Evolutionary conservation across 2,113 vertebrate genomes (phyloP), one percentile per base, ranked within the genome.

Genomic region (Calyptommatus sinebrachiatus): DNA sequence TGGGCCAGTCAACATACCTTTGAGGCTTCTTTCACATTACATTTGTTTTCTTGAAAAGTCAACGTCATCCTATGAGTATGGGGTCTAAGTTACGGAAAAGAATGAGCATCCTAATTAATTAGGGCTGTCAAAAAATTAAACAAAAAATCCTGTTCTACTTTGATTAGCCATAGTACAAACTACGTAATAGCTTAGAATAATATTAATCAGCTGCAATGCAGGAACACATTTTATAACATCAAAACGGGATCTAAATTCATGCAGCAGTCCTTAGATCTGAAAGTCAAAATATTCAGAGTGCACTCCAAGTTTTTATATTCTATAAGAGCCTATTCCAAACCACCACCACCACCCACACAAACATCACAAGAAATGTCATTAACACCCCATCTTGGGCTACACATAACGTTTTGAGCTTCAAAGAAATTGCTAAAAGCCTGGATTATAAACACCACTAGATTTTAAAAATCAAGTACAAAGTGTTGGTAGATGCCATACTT

Each of bases 381-480:
- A 50, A 21, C 50, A 7, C 28, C 31, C 24, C 29, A 57, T 57
- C 53, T 26, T 73, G 31, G n/a, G 61, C 12, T 1, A 16, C 66
- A 76, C 41, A 67, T 41, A 22, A 16, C 21, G 35, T 24, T 57
- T 76, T 71, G 53, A 75, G 35, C 11, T 65, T 69, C 71, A 48
- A 70, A 76, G 26, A 18, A 65, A 79, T 73, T 28, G 24, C 41
- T 70, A 84, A 65, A 84, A 71, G 29, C 28, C n/a, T 67, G 26
- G 35, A 76, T 76, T 71, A 60, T 4, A 72, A 18, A 50, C 35
- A n/a, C 8, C 53, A 69, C 16, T 62, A 35, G 66, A 75, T 79
- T 22, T 83, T 53, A 71, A 71, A 65, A 84, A 79, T 75, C 65
- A 71, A 70, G 8, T 26, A 28, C 21, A 21, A 69, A 84, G 75